A percentile compares a stretch with the other conserved stretches of the same genome.
phyloP scores from a whole-genome alignment of 2,888 invertebrate genomes.

The Agonopterix heracliana region DNA sequence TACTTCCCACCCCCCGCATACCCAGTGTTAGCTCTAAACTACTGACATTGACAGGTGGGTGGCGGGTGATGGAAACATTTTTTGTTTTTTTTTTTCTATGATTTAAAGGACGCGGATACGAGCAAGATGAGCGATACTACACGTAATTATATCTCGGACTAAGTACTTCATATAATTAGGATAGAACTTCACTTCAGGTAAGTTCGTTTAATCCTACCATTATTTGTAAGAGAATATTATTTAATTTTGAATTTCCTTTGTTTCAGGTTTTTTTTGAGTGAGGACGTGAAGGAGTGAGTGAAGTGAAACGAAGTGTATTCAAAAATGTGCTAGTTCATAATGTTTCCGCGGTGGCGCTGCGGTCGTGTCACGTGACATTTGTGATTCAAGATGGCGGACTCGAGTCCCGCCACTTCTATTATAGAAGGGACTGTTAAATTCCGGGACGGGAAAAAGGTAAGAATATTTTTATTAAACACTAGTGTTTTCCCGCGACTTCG shows the following conservation, averaged over 20 bases:
- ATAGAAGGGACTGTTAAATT: conserved; percentile 94
- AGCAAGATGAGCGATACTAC: no score
- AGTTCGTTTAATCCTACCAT: no score
- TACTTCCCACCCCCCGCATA: no score
- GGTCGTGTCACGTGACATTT: conserved; percentile 59
- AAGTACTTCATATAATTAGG: no score
- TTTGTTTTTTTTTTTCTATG: no score
- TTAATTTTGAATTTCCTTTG: conserved; percentile 12
- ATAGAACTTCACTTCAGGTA: no score
- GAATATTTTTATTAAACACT: conserved; percentile 2
- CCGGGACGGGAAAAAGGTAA: conserved; percentile 93
- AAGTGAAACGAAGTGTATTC: conserved; percentile 8
- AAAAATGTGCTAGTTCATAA: conserved; percentile 51
- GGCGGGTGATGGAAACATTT: no score
- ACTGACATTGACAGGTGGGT: no score
- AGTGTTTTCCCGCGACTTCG: no score
- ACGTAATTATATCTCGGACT: no score
- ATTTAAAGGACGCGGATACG: no score
- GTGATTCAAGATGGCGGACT: conserved; percentile 58
- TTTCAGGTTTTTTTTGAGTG: conserved; percentile 28
- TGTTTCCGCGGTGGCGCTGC: conserved; percentile 54
- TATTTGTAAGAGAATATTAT: neutral
- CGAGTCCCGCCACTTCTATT: conserved; percentile 80
- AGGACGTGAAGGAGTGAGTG: conserved; percentile 21
- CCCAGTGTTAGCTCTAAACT: no score